Evolutionary conservation across 2,888 invertebrate species (phyloP).

Genomic region (Stictocephala bisonia): DNA sequence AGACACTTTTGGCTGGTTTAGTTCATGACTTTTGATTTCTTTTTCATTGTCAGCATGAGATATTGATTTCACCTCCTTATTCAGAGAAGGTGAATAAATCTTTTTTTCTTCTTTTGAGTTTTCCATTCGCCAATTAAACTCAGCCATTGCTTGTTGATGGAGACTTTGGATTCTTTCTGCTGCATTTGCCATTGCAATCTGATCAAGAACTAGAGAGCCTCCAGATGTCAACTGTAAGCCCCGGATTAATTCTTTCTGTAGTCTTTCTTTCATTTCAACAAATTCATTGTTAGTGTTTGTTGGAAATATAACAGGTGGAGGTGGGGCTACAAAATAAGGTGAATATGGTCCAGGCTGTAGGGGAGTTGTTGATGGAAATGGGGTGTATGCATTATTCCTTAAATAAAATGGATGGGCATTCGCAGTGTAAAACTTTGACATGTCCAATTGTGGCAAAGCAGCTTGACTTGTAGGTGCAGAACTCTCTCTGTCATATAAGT

Average conservation of each 20-base stretch:
- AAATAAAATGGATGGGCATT: conserved; percentile 38
- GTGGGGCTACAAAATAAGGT: conserved; percentile 74
- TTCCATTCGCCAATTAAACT: conserved; percentile 53
- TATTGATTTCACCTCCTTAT: conserved; percentile 47
- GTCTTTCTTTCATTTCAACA: conserved; percentile 75
- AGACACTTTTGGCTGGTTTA: conserved; percentile 66
- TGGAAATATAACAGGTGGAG: conserved; percentile 68
- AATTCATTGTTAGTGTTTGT: conserved; percentile 67
- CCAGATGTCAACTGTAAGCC: conserved; percentile 78
- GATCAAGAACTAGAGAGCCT: conserved; percentile 69
- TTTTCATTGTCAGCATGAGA: conserved; percentile 28
- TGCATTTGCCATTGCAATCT: conserved; percentile 52
- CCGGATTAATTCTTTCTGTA: conserved; percentile 72
- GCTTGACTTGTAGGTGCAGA: not conserved
- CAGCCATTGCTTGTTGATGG: conserved; percentile 57
- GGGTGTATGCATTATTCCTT: conserved; percentile 26
- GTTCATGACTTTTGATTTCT: conserved; percentile 5
- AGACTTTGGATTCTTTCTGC: conserved; percentile 58
- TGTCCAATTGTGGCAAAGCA: conserved; percentile 42
- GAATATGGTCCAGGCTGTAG: conserved; percentile 39
- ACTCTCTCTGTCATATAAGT: not conserved
- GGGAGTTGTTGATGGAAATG: conserved; percentile 44
- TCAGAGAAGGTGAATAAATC: conserved; percentile 57
- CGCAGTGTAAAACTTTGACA: conserved; percentile 43
- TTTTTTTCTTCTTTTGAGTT: conserved; percentile 58